A percentile compares a stretch with the other conserved stretches of the same genome.
Evolutionary conservation across 2,113 vertebrate species (phyloP).

Genomic region (Dromas ardeola): DNA sequence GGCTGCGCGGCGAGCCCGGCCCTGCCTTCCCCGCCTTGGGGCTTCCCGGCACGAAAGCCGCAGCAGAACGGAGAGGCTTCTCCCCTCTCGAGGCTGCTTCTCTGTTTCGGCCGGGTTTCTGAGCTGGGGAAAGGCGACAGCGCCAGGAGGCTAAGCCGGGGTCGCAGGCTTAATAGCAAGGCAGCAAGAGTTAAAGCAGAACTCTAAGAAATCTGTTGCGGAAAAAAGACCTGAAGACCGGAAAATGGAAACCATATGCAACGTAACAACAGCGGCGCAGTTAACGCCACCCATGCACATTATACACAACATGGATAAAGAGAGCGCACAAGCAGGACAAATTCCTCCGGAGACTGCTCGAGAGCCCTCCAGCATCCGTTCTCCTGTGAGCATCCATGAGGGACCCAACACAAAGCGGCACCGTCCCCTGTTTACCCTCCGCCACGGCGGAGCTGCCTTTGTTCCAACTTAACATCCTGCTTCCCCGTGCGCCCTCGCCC

Average conservation of each 20-base stretch:
- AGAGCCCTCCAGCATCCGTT: neutral
- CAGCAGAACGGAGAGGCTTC: neutral
- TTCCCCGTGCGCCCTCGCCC: neutral
- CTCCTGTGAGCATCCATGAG: neutral
- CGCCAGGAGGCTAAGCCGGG: neutral
- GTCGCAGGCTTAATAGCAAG: neutral
- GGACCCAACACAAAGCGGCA: neutral
- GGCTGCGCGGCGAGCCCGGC: neutral
- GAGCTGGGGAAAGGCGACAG: fast-evolving
- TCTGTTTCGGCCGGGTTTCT: neutral
- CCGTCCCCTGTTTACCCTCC: neutral
- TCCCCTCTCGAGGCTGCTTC: neutral
- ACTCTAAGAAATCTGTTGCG: neutral
- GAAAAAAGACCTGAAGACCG: neutral
- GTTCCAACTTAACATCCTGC: neutral
- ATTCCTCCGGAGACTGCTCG: neutral
- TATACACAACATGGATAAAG: neutral
- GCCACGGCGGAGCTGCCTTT: neutral
- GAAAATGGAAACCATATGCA: conserved; percentile 56
- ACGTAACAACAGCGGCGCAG: neutral
- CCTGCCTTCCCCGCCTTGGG: neutral
- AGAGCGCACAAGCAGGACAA: neutral
- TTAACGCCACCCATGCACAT: neutral
- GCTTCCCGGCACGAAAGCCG: neutral
- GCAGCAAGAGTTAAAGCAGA: neutral